Evolutionary conservation across 2,113 vertebrate genomes (phyloP), one percentile per base, ranked within the genome.

Genomic region (Bubo blakistoni): DNA sequence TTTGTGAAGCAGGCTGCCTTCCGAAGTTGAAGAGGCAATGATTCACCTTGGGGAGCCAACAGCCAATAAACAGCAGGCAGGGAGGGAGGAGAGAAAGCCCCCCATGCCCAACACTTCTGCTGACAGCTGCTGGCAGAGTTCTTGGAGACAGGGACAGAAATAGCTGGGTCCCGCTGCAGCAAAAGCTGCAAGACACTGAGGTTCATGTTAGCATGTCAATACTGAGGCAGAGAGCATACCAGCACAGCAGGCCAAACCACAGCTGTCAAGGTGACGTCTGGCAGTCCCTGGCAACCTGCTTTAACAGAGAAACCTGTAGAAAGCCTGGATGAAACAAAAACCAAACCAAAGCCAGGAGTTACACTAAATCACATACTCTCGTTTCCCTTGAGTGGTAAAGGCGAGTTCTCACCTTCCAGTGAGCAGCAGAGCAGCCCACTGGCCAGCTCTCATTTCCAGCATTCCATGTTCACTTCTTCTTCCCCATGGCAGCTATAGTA

Each of bases 171-270:
- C 74, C 76, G 6, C 51, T 65, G 42, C 73, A 83, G 71, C 62
- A 71, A 61, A 65, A 80, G 18, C 83, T 78, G 46, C 59, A 38
- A 66, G 83, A 58, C 7, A 8, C 61, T 5, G 29, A 52, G 40
- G 24, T 58, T 78, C 16, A 5, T 55, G 21, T 40, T 8, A 32
- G 16, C 40, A 34, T 0, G 0, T n/a, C 6, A 1, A 2, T 66
- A 49, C 12, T 1, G 2, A 79, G 34, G 52, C 61, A 87, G 54
- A 14, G 5, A 59, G 20, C 15, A 32, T 10, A 52, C 6, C 7
- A 3, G 36, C 69, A 61, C 30, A 69, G 44, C n/a, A 59, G 12
- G 40, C 7, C 40, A 74, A 72, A 55, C 29, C 52, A 67, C 78
- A 79, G 65, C 70, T 1, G 0, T 44, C n/a, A 46, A 40, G 49